Percentiles rank a stretch among this genome's conserved stretches.
Conservation (phyloP, 2,113 vertebrate species). For the Cacatua alba region DNA sequence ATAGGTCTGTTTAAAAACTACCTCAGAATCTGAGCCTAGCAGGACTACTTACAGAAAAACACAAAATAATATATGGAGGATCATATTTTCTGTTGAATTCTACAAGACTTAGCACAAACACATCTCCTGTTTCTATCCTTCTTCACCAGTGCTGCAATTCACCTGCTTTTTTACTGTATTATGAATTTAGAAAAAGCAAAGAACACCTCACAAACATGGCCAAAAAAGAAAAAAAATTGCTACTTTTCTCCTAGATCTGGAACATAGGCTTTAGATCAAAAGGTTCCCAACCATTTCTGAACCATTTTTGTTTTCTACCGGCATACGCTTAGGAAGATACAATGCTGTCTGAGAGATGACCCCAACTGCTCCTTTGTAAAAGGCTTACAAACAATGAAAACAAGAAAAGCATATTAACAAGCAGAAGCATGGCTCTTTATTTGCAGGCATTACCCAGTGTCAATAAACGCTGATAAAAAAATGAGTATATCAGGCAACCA, state of each 20-base stretch:
- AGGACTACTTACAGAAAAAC: not conserved
- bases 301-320: not conserved
- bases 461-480: not conserved
- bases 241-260: not conserved
- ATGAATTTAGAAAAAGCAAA: not conserved
- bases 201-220: not conserved
- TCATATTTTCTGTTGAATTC: not conserved
- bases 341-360: slow-evolving; percentile 15
- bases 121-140: not conserved
- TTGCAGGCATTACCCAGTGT: slow-evolving; percentile 10
- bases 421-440: not conserved
- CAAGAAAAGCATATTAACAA: slow-evolving; percentile 33
- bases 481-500: not conserved
- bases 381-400: not conserved
- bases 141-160: not conserved
- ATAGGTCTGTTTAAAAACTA: not conserved
- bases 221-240: not conserved
- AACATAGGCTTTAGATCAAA: not conserved
- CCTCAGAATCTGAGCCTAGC: not conserved
- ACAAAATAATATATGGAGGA: not conserved
- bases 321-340: not conserved
- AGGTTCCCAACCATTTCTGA: not conserved
- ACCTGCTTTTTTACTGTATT: not conserved
- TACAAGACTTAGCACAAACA: not conserved
- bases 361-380: not conserved